Percentiles rank a stretch among this genome's conserved stretches.
Conservation (phyloP, 1,140 invertebrate species). For the Zaprionus tsacasi region DNA sequence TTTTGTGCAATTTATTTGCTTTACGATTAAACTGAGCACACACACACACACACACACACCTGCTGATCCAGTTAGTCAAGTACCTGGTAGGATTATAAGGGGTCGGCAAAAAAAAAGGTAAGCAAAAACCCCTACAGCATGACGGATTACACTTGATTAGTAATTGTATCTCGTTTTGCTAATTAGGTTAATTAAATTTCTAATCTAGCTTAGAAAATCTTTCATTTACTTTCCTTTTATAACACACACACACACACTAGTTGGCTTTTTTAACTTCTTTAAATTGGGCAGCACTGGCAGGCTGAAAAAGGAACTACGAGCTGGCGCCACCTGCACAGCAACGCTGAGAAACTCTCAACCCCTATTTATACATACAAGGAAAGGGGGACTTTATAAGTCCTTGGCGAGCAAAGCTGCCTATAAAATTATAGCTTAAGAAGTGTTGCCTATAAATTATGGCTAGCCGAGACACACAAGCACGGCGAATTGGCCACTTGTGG, state of each 20-base stretch:
- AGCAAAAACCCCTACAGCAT: not conserved
- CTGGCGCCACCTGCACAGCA: too few relatives aligned
- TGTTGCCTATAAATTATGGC: not conserved
- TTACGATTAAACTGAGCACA: slow-evolving; percentile 31
- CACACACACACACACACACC: slow-evolving; percentile 10
- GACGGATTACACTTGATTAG: not conserved
- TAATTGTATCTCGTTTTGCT: not conserved
- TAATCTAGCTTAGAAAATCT: not conserved
- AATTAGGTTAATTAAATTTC: not conserved
- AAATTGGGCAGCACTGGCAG: too few relatives aligned
- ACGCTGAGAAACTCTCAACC: too few relatives aligned
- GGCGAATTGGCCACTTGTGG: not conserved
- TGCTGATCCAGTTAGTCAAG: not conserved
- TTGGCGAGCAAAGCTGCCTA: not conserved
- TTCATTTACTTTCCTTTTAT: too few relatives aligned
- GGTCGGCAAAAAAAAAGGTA: not conserved
- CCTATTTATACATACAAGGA: too few relatives aligned
- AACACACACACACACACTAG: too few relatives aligned
- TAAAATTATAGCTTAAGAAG: too few relatives aligned
- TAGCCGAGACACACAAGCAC: not conserved
- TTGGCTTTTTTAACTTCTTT: too few relatives aligned
- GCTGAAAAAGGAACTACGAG: too few relatives aligned
- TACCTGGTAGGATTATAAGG: not conserved
- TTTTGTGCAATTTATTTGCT: slow-evolving; percentile 53
- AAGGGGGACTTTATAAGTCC: not conserved